A percentile compares a stretch with the other conserved stretches of the same genome.
Conservation (phyloP, 2,797 vertebrate species). For the Girardinus metallicus region DNA sequence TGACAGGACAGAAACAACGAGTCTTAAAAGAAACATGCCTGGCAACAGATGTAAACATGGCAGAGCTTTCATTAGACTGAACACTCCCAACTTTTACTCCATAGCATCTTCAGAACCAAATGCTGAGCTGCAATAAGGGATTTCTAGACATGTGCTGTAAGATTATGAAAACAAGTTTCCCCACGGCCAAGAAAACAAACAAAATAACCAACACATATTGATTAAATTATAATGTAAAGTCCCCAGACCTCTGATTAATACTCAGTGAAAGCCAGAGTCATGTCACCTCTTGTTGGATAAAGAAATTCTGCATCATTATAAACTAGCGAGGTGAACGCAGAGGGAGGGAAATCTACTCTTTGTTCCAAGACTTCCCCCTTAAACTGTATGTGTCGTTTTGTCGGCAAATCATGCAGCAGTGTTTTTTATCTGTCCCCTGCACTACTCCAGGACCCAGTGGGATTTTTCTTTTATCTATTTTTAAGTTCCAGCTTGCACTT, state of each 20-base stretch:
- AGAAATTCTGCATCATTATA: constrained; percentile 22
- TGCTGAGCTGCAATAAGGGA: constrained; percentile 4
- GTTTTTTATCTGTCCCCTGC: constrained; percentile 58
- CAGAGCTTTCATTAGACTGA: constrained; percentile 13
- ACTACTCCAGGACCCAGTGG: constrained; percentile 46
- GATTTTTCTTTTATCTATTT: constrained; percentile 55
- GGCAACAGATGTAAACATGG: constrained; percentile 20
- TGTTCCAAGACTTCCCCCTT: constrained; percentile 12
- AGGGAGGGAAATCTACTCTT: neutral
- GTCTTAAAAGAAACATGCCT: constrained; percentile 26
- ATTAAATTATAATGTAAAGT: constrained; percentile 10
- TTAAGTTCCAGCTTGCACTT: constrained; percentile 33
- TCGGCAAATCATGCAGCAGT: constrained; percentile 43
- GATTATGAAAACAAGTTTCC: constrained; percentile 3
- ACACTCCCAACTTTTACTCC: constrained; percentile 8
- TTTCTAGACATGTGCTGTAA: neutral
- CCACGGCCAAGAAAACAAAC: constrained; percentile 5
- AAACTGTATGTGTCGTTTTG: constrained; percentile 16
- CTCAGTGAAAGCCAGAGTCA: constrained; percentile 13
- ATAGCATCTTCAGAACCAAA: constrained; percentile 9
- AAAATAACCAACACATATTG: constrained; percentile 1
- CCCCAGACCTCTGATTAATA: constrained; percentile 15
- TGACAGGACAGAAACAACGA: constrained; percentile 39
- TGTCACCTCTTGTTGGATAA: constrained; percentile 25
- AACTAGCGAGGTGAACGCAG: constrained; percentile 8